Evolutionary conservation across 2,797 vertebrate species (phyloP), one percentile per base, ranked within the genome.

Genomic region (Artibeus lituratus): DNA sequence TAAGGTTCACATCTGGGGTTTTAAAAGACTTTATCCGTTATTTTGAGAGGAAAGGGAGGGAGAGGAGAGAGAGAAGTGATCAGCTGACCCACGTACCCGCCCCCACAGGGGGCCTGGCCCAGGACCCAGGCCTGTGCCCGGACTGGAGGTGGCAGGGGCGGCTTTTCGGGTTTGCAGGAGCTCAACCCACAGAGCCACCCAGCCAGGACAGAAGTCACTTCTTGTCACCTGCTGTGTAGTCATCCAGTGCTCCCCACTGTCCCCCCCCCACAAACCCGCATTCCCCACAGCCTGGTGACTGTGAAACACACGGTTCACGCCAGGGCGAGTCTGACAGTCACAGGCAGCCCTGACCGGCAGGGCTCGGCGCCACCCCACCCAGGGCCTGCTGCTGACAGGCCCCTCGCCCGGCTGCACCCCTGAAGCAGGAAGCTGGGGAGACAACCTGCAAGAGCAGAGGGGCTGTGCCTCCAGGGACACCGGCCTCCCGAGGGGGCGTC

Each of bases 301-400:
- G 15, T 3, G 19, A 9, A 7, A 26, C 1, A 24, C 47, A 51
- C 10, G 0, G 29, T 57, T 16, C 65, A 51, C 12, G 19, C 47
- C 37, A 62, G 55, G 72, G 49, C 47, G 35, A n/a, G 35, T 10
- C 51, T 53, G 24, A 32, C 18, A 32, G 49, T 53, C 47, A 42
- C 10, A 32, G 69, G 2, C 26, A 16, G 77, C n/a, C 12, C 21
- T 62, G 24, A n/a, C 7, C 22, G n/a, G 26, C 0, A 44, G 42
- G 32, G 42, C 39, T 9, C 22, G 1, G n/a, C 1, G 2, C 26
- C 39, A 16, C 3, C 3, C 39, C n/a, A 42, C 10, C 12, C 10
- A 10, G 18, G 26, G 67, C 53, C n/a, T n/a, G n/a, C n/a, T n/a
- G n/a, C n/a, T 37, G 42, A 12, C 69, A 29, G 11, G 57, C 37